A percentile compares a stretch with the other conserved stretches of the same genome.
Conservation (phyloP, 2,797 vertebrate genomes). For the Cyprinodon diabolis region DNA sequence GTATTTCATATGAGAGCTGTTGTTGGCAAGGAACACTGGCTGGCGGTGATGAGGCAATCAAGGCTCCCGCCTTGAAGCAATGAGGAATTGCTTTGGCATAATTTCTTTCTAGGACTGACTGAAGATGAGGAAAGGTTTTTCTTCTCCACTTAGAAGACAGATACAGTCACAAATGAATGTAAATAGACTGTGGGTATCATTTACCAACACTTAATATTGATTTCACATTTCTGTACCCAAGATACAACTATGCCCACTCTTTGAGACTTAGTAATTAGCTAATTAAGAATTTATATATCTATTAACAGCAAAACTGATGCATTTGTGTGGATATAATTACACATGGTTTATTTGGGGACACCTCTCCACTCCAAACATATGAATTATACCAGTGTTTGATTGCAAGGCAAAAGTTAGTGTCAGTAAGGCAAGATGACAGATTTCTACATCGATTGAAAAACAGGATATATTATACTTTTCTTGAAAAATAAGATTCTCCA, state of each 20-base stretch:
- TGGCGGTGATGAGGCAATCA: conserved; percentile 74
- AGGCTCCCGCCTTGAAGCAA: conserved; percentile 60
- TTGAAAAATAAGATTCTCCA: not conserved
- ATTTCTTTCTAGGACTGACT: conserved; percentile 55
- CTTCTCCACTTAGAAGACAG: conserved; percentile 35
- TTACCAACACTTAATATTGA: conserved; percentile 5
- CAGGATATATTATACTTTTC: conserved; percentile 3
- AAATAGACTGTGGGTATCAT: not conserved
- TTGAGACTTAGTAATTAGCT: not conserved
- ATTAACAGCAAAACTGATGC: not conserved
- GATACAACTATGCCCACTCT: not conserved
- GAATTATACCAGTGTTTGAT: not conserved
- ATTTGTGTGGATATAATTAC: not conserved
- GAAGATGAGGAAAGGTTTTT: conserved; percentile 48
- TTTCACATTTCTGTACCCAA: not conserved
- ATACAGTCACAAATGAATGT: conserved; percentile 20
- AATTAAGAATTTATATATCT: conserved; percentile 23
- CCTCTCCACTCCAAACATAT: not conserved
- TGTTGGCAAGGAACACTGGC: conserved; percentile 62
- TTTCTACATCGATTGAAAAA: conserved; percentile 11
- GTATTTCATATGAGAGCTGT: conserved; percentile 67
- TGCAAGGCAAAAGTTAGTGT: conserved; percentile 12
- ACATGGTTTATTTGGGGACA: not conserved
- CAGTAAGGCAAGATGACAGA: conserved; percentile 9
- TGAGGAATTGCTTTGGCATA: conserved; percentile 64